Base-by-base conservation (phyloP, 1,140 invertebrate genomes). In the Drosophila novamexicana region DNA sequence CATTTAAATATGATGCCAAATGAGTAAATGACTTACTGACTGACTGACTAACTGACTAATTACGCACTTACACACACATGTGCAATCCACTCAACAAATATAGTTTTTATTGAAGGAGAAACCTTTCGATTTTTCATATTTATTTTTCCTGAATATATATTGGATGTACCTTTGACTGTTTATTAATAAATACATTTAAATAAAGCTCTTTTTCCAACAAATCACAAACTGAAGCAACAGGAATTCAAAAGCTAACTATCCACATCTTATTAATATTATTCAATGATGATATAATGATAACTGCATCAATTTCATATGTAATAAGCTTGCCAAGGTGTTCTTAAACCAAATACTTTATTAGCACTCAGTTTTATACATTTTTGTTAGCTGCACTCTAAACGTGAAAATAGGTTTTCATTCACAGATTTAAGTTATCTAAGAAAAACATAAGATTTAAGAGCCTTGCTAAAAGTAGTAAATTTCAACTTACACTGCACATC, bases 401-500 rank as follows among this genome's bases (percentile, higher is more conserved):
- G 40, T 42, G n/a, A 42, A 42, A 42, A 42, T 14, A 10, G 6
- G 12, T n/a, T 14, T 42, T 1, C n/a, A 42, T 42, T 12, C 4
- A 39, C 4, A 29, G 22, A 4, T 29, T 29, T n/a, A 14, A 14
- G 22, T 9, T 47, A 10, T 22, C 9, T 10, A 8, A 3, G 6
- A n/a, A 7, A 10, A 14, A 58, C 18, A 9, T 8, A 44, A 44
- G 44, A 14, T 40, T 44, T 56, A 12, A 12, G 16, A 10, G 29
- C 4, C 5, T 0, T 4, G 22, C 6, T n/a, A n/a, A 7, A n/a
- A 36, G 36, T 54, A 44, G 53, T 54, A 29, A 64, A 34, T 68
- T 49, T 3, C 0, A 81, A 96, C 96, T 96, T 93, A 97, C 96
- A 97, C 94, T 96, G 95, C 44, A 97, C 96, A 92, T 97, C 96